Evolutionary conservation across 2,113 vertebrate species (phyloP), one percentile per base, ranked within the genome.

Genomic region (Hemibagrus wyckioides): DNA sequence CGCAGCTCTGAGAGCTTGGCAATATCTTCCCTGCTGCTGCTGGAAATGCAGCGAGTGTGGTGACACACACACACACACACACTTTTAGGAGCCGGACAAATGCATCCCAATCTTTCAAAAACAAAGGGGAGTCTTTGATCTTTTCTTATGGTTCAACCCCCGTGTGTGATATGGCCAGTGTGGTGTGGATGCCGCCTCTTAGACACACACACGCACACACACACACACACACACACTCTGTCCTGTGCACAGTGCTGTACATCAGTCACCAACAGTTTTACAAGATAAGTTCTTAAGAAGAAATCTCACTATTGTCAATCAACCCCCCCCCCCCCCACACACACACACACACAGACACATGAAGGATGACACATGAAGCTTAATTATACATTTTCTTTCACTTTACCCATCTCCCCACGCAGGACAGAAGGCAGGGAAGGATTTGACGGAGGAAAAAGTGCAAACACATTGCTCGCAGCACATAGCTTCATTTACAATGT

Each of bases 21-120:
- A 91, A 91, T 90, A 90, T 91, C 85, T 90, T 87, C 86, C 90
- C 91, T 71, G 90, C 91, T 90, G 91, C 88, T 90, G 86, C 89
- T 88, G 90, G 79, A 90, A 89, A 91, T 90, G 86, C 88, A 65
- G 85, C 63, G 59, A 84, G 80, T 48, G 77, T 36, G 67, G 52
- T 33, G 71, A 76, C 76, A 84, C 80, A 75, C 65, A 44, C 41
- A 65, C 36, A 57, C n/a, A 50, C 61, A 81, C 50, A 44, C 30
- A 41, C 30, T 54, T 54, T 52, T 57, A 71, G 8, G 75, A 69
- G 69, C 59, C 30, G 65, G 56, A 61, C 81, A 91, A 79, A 82
- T 79, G 90, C 80, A 77, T 56, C 82, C 80, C 88, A 87, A 88
- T 89, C 84, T 85, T 88, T 82, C 25, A 30, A 41, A 87, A 91